A percentile compares a stretch with the other conserved stretches of the same genome.
Evolutionary conservation across 2,888 invertebrate genomes (phyloP).

Genomic region (Endomychus coccineus): DNA sequence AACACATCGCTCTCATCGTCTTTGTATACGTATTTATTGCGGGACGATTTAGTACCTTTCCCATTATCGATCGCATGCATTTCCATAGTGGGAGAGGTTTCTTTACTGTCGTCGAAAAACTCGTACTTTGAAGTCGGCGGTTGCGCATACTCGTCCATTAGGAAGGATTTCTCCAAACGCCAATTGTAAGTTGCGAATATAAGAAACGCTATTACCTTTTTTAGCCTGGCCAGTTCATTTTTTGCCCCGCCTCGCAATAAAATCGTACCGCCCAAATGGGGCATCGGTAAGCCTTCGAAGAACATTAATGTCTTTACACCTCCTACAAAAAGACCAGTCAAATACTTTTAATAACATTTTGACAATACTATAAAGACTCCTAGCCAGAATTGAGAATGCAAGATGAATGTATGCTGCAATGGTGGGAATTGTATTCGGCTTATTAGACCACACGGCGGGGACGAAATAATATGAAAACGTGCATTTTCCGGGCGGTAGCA

Average conservation of each 20-base stretch:
- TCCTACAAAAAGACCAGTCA: conserved; percentile 47
- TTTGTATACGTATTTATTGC: background rate
- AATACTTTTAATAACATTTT: too few relatives aligned
- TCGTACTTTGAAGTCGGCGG: conserved; percentile 54
- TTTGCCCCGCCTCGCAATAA: conserved; percentile 69
- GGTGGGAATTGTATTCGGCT: too few relatives aligned
- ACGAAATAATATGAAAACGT: too few relatives aligned
- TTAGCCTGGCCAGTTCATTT: conserved; percentile 71
- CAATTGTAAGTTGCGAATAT: conserved; percentile 84
- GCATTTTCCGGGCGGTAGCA: too few relatives aligned
- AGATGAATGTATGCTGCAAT: too few relatives aligned
- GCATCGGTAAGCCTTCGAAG: conserved; percentile 81
- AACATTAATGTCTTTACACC: conserved; percentile 83
- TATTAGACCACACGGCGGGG: too few relatives aligned
- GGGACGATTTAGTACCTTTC: too few relatives aligned
- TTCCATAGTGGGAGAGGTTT: conserved; percentile 35
- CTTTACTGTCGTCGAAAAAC: conserved; percentile 42
- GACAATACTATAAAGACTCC: too few relatives aligned
- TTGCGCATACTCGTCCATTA: conserved; percentile 78
- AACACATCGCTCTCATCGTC: too few relatives aligned
- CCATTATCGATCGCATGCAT: conserved; percentile 3
- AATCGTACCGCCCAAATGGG: conserved; percentile 80
- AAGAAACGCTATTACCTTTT: conserved; percentile 74
- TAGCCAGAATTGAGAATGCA: too few relatives aligned
- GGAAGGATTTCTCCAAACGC: conserved; percentile 83